Conservation (phyloP, 2,797 vertebrate genomes). For the Argentina silus region DNA sequence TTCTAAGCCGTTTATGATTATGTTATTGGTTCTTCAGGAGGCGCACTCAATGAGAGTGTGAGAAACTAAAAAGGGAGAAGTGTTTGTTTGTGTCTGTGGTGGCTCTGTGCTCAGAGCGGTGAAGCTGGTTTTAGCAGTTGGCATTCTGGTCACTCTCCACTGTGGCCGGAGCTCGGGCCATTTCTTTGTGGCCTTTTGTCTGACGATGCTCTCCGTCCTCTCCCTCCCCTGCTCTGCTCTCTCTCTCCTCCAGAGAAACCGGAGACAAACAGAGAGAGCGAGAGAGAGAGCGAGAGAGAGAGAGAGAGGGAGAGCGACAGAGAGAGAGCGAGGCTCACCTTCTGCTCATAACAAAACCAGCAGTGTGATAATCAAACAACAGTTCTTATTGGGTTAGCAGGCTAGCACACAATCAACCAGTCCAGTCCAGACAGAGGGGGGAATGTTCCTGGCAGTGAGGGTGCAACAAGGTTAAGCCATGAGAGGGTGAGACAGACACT, state of each 20-base stretch:
- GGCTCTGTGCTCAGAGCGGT: not conserved
- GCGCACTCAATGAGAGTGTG: not conserved
- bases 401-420: not conserved
- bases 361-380: not conserved
- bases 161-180: slow-evolving; percentile 22
- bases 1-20: not conserved
- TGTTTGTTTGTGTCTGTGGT: slow-evolving; percentile 4
- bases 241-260: not conserved
- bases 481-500: not conserved
- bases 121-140: slow-evolving; percentile 18
- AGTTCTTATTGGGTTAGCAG: not conserved
- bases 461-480: not conserved
- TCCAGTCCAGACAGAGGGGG: not conserved
- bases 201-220: slow-evolving; percentile 8
- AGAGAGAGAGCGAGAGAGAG: not conserved
- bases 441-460: not conserved
- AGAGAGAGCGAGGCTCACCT: not conserved
- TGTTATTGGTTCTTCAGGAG: not conserved
- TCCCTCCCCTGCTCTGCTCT: not conserved
- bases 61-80: not conserved
- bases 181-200: slow-evolving; percentile 38
- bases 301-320: not conserved
- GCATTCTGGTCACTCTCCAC: slow-evolving; percentile 52
- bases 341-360: not conserved
- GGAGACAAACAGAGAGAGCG: not conserved